Evolutionary conservation across 1,140 invertebrate genomes (phyloP).

Genomic region (Drosophila lini): DNA sequence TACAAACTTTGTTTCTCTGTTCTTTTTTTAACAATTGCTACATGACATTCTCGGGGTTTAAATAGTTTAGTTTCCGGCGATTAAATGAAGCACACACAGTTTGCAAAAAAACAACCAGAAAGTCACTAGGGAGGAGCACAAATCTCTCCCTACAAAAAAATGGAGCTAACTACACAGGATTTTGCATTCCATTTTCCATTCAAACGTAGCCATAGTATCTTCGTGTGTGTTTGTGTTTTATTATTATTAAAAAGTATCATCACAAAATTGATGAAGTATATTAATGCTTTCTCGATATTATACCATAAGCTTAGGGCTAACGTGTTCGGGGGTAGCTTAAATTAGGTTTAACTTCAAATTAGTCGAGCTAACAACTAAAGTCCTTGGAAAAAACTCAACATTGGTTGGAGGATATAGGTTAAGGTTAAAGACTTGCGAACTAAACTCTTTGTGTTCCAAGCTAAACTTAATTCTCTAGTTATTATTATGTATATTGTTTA

Average conservation of each 20-base stretch:
- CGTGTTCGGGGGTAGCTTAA: conserved; percentile 49
- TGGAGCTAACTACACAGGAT: conserved; percentile 52
- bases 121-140: conserved; percentile 10
- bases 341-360: conserved; percentile 58
- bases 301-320: conserved; percentile 67
- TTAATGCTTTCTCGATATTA: conserved; percentile 46
- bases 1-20: conserved; percentile 40
- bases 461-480: conserved; percentile 72
- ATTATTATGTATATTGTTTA: conserved; percentile 46
- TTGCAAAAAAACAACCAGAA: conserved; percentile 64
- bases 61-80: background rate
- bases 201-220: conserved; percentile 33
- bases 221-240: conserved; percentile 39
- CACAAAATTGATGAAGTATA: conserved; percentile 78
- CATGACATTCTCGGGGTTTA: conserved; percentile 15
- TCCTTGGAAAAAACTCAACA: conserved; percentile 32
- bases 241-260: conserved; percentile 59
- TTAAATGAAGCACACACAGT: conserved; percentile 56
- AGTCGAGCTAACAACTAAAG: conserved; percentile 37
- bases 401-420: conserved; percentile 6
- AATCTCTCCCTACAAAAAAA: conserved; percentile 3
- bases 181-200: conserved; percentile 31
- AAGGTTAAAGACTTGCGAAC: conserved; percentile 31
- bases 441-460: conserved; percentile 57
- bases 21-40: conserved; percentile 14